phyloP scores from a whole-genome alignment of 2,888 invertebrate genomes.

The Papilio protenor region DNA sequence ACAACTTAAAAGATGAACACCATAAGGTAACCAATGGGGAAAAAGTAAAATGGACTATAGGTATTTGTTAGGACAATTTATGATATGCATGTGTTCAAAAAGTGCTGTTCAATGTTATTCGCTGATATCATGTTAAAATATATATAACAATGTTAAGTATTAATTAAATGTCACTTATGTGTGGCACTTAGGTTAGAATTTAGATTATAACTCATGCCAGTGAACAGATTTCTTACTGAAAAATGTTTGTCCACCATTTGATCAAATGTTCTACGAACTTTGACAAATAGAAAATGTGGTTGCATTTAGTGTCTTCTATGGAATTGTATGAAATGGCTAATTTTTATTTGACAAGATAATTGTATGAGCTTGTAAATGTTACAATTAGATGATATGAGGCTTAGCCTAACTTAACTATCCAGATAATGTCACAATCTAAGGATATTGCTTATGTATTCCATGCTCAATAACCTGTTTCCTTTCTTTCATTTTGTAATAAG shows the following conservation, averaged over 20 bases:
- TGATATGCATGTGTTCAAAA: slow-evolving; percentile 41
- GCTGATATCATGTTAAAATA: slow-evolving; percentile 31
- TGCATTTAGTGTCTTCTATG: slow-evolving; percentile 9
- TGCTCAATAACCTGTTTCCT: not conserved
- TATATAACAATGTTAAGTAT: slow-evolving; percentile 32
- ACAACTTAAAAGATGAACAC: not conserved
- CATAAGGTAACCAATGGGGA: not conserved
- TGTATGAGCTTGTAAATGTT: slow-evolving; percentile 11
- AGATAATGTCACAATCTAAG: not conserved
- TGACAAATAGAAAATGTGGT: not conserved
- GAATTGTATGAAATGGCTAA: slow-evolving; percentile 20
- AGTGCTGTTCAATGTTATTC: slow-evolving; percentile 40
- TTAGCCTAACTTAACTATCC: not conserved
- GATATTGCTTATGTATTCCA: not conserved
- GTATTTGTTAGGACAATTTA: slow-evolving; percentile 19
- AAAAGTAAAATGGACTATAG: not conserved
- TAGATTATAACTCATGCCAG: not conserved
- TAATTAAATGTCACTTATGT: slow-evolving; percentile 13
- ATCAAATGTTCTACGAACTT: not conserved
- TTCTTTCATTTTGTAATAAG: not conserved
- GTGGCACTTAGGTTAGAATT: not conserved
- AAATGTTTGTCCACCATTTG: slow-evolving; percentile 5
- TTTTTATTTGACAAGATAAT: not conserved
- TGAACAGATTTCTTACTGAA: not conserved
- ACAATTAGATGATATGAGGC: slow-evolving; percentile 5